Evolutionary conservation across 2,797 vertebrate species (phyloP).

Genomic region (Pantherophis vulpinus): DNA sequence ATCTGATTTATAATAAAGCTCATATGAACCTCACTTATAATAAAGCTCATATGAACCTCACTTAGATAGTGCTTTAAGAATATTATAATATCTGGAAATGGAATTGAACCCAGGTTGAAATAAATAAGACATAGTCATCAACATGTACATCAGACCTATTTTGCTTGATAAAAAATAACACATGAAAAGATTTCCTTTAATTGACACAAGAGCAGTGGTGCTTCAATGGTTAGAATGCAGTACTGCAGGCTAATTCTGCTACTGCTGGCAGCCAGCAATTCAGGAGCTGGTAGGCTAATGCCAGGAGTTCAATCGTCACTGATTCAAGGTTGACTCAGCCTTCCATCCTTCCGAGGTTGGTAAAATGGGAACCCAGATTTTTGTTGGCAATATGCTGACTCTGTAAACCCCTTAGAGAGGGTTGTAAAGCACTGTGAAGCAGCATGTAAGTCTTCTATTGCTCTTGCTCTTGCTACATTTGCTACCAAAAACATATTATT

Average conservation of each 20-base stretch:
- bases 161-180: not conserved
- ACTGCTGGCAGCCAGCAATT: no score
- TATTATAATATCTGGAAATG: not conserved
- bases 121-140: not conserved
- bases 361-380: no score
- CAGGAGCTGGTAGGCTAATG: no score
- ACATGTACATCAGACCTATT: not conserved
- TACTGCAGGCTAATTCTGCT: no score
- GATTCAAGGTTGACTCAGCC: no score
- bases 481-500: not conserved
- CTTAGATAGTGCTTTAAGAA: not conserved
- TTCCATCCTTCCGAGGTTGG: no score
- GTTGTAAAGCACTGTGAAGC: no score
- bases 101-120: not conserved
- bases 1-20: not conserved
- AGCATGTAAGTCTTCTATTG: no score
- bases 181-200: not conserved
- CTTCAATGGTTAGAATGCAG: no score
- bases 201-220: not conserved
- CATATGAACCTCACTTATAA: not conserved
- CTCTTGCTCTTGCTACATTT: not conserved
- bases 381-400: no score
- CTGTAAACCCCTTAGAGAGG: no score
- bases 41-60: not conserved
- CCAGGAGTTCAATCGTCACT: no score